Evolutionary conservation across 64 coral and sea anemone genomes (phyloP).

Genomic region (Montipora sp.): DNA sequence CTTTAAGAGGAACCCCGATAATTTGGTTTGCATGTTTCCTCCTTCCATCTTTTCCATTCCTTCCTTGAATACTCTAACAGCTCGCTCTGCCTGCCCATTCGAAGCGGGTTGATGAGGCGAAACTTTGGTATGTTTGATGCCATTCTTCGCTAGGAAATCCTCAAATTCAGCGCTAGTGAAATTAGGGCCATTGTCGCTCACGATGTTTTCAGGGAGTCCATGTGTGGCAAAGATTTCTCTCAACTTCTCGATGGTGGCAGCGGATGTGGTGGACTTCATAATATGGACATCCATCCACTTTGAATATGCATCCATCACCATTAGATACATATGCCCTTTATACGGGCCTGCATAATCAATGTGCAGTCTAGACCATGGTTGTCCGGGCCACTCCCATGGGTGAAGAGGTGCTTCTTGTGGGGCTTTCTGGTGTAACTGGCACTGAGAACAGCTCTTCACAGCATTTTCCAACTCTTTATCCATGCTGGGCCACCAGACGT

Average conservation of each 20-base stretch:
- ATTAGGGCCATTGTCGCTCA: conserved; percentile 13
- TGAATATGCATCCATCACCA: neutral
- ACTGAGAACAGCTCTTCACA: neutral
- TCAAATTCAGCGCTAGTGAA: conserved; percentile 57
- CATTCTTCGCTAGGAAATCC: conserved; percentile 23
- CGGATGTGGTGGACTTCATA: neutral
- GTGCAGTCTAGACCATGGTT: neutral
- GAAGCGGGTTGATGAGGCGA: conserved; percentile 38
- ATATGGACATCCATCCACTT: neutral
- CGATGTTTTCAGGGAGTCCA: conserved; percentile 10
- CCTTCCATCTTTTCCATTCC: conserved; percentile 32
- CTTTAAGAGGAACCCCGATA: conserved; percentile 39
- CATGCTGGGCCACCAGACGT: neutral
- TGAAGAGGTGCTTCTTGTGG: neutral
- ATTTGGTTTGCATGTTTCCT: neutral
- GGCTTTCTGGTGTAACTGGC: neutral
- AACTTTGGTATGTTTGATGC: conserved; percentile 37
- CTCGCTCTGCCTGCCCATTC: conserved; percentile 38
- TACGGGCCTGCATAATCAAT: neutral
- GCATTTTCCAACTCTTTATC: neutral
- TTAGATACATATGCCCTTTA: too few species aligned
- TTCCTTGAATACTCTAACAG: conserved; percentile 25
- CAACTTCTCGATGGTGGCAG: conserved; percentile 4
- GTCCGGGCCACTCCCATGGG: neutral
- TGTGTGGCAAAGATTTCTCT: conserved; percentile 3